A percentile compares a stretch with the other conserved stretches of the same genome.
phyloP scores from a whole-genome alignment of 2,113 vertebrate genomes.

The Nicator chloris region DNA sequence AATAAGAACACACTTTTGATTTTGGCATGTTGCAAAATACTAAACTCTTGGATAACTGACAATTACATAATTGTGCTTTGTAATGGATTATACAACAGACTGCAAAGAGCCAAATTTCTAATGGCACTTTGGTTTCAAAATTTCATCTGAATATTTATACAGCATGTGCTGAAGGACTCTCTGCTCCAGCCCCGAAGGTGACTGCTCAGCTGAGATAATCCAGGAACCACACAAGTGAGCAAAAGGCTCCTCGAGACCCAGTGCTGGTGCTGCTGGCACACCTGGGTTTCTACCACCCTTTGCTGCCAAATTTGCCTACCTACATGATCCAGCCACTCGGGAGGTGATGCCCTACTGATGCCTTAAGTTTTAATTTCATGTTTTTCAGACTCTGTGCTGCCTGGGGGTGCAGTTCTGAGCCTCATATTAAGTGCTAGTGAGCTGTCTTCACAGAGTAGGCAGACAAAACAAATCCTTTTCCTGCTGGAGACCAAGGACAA shows the following conservation, averaged over 20 bases:
- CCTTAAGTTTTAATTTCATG: not conserved
- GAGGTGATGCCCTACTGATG: not conserved
- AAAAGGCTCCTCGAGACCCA: not conserved
- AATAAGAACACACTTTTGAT: not conserved
- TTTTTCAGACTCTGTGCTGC: not conserved
- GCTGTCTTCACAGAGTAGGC: not conserved
- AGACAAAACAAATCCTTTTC: not conserved
- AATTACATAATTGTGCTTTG: not conserved
- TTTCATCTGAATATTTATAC: not conserved
- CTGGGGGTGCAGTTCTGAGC: not conserved
- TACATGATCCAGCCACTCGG: rapidly evolving
- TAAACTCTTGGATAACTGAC: not conserved
- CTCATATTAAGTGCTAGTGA: rapidly evolving
- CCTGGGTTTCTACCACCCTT: rapidly evolving
- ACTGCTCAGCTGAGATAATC: not conserved
- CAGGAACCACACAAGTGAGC: not conserved
- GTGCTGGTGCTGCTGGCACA: not conserved
- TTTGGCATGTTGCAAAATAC: not conserved
- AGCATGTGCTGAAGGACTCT: not conserved
- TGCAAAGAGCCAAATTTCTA: not conserved
- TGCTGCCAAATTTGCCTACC: not conserved
- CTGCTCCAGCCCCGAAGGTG: not conserved
- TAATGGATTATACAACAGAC: not conserved
- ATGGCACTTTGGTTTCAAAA: not conserved
- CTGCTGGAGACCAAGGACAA: not conserved